A percentile compares a stretch with the other conserved stretches of the same genome.
phyloP scores from a whole-genome alignment of 2,888 invertebrate species.

The Stomorhina lunata region DNA sequence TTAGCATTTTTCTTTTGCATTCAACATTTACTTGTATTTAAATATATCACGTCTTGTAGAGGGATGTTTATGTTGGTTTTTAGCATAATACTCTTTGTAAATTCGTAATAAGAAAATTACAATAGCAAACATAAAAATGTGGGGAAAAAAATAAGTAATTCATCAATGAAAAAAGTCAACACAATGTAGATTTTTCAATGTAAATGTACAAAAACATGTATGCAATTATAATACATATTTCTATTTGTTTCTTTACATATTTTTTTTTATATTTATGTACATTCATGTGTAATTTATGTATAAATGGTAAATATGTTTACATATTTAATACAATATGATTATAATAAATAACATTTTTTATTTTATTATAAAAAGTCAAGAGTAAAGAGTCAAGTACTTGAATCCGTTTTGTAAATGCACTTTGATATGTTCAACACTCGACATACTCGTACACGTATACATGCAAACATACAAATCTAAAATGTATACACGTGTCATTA shows the following conservation, averaged over 20 bases:
- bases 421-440: neutral
- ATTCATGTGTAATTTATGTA: neutral
- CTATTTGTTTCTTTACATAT: neutral
- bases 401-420: neutral
- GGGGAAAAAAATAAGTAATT: neutral
- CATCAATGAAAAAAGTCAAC: neutral
- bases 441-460: neutral
- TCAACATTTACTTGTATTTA: neutral
- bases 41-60: constrained; percentile 2
- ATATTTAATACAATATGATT: neutral
- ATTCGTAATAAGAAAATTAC: neutral
- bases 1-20: neutral
- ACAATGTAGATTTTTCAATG: no score
- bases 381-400: neutral
- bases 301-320: neutral
- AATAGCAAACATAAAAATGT: neutral
- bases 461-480: neutral
- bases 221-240: neutral
- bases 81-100: constrained; percentile 4
- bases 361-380: neutral
- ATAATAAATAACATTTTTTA: neutral
- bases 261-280: neutral
- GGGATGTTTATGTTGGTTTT: neutral
- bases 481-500: constrained; percentile 12
- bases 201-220: neutral